Conservation (phyloP, 1,140 invertebrate species). For the Drosophila mauritiana region DNA sequence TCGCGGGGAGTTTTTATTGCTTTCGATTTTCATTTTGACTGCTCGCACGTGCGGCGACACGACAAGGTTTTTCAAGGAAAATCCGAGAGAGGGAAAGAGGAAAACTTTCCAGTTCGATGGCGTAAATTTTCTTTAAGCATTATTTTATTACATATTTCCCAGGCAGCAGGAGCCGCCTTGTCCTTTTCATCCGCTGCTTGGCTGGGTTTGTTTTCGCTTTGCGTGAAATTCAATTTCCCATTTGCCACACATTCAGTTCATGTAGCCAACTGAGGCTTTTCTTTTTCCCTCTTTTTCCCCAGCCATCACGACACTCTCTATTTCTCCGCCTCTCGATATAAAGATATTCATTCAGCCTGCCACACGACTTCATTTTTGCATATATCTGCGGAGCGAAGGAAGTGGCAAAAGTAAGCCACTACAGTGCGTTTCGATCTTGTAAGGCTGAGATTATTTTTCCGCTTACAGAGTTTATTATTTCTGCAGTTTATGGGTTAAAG, state of each 20-base stretch:
- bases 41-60: constrained; percentile 71
- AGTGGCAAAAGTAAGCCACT: constrained; percentile 11
- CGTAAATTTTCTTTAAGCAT: constrained; percentile 79
- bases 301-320: constrained; percentile 13
- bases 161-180: constrained; percentile 21
- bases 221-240: constrained; percentile 81
- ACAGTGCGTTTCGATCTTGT: constrained; percentile 10
- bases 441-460: neutral
- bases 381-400: constrained; percentile 27
- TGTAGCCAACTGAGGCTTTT: constrained; percentile 27
- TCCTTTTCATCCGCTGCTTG: constrained; percentile 39
- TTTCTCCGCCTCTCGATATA: constrained; percentile 49
- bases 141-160: constrained; percentile 75
- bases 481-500: too few relatives aligned
- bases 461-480: too few relatives aligned
- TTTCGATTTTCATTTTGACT: constrained; percentile 81
- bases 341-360: constrained; percentile 52
- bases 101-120: constrained; percentile 70
- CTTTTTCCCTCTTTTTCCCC: constrained; percentile 4
- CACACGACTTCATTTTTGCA: constrained; percentile 55
- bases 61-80: constrained; percentile 6
- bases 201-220: constrained; percentile 75
- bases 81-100: constrained; percentile 6
- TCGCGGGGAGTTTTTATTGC: constrained; percentile 67
- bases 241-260: constrained; percentile 59